Evolutionary conservation across 2,888 invertebrate species (phyloP), one percentile per base, ranked within the genome.

Genomic region (Pristionchus arcanus): DNA sequence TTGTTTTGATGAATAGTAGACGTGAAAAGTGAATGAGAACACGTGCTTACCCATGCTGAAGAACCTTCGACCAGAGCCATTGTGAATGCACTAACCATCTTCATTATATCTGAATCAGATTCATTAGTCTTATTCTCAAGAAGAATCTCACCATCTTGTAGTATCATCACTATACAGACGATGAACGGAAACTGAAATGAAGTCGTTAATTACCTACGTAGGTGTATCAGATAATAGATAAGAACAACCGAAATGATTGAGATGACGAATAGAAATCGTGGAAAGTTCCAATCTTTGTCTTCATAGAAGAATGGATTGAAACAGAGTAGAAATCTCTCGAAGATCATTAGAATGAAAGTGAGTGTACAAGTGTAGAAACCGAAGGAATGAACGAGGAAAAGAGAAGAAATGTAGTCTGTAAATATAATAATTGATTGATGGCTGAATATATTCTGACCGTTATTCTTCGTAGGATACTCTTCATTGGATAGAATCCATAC

Each of bases 251-350:
- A 63, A 25, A 63, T n/a, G 4, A 63, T n/a, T 3, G 25, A 63
- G n/a, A 63, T 63, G 11, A 63, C 63, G n/a, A 63, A 63, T 4
- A n/a, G n/a, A 63, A 63, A 63, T n/a, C 63, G 63, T 25, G 63
- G 63, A n/a, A 63, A 63, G 25, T 63, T 11, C 63, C 63, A 63
- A 11, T 63, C 63, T 63, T 63, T 63, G n/a, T 63, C 63, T 9
- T 63, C 63, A n/a, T 63, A 63, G 63, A 63, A 63, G n/a, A 63
- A 63, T 63, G 63, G 63, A 63, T 63, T 63, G 63, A 63, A 63
- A 63, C 63, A 63, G 63, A 63, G 63, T 25, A 63, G n/a, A n/a
- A 63, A 63, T 63, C 63, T 63, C 25, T 63, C 63, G 63, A 63
- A 63, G 25, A 63, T 63, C 63, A 63, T 63, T 21, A 63, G 9